Evolutionary conservation across 2,888 invertebrate species (phyloP), one percentile per base, ranked within the genome.

Genomic region (Acanthococcus lagerstroemiae): DNA sequence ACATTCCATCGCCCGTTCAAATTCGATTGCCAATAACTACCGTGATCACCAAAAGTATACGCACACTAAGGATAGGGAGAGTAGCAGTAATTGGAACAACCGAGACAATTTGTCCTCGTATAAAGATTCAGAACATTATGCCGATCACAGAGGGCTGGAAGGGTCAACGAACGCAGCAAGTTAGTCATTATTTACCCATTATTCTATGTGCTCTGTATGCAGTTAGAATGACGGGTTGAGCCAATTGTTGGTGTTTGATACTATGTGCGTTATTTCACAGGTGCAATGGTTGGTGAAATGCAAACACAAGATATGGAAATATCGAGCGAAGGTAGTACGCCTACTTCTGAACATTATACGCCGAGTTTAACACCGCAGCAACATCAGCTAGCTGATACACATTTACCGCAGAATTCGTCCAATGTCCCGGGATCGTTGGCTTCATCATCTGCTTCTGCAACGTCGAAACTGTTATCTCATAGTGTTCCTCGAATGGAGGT

Each of bases 271-370:
- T 22, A 1, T 27, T 55, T 26, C 12, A 12, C 21, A 55, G 27
- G 27, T 55, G 27, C 44, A 19, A 21, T 60, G 68, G 72, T 72
- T 46, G 69, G 70, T 66, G 80, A 80, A 71, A 77, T 78, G 54
- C 79, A 79, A 73, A 77, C 82, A 70, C 88, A 92, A 77, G 94
- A 94, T 74, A 93, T 94, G 93, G 94, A 95, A 74, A 93, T 94
- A 74, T 94, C 93, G 68, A 92, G 92, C 17, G 90, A 89, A 72
- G 85, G 90, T 74, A 91, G 90, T 75, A 91, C 90, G 69, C 90
- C 90, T 45, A 85, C 90, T 67, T 90, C 90, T 25, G 90, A 90
- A 78, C 84, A 86, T 70, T 66, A 58, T 30, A 24, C 67, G 37
- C 50, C 68, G 24, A 48, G 46, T 17, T 44, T 45, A 87, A 86